A percentile compares a stretch with the other conserved stretches of the same genome.
These are phyloP conservation scores for Hucho hucho DNA, from an alignment of 2,113 vertebrate species.

Conservation along the genomic window DNA sequence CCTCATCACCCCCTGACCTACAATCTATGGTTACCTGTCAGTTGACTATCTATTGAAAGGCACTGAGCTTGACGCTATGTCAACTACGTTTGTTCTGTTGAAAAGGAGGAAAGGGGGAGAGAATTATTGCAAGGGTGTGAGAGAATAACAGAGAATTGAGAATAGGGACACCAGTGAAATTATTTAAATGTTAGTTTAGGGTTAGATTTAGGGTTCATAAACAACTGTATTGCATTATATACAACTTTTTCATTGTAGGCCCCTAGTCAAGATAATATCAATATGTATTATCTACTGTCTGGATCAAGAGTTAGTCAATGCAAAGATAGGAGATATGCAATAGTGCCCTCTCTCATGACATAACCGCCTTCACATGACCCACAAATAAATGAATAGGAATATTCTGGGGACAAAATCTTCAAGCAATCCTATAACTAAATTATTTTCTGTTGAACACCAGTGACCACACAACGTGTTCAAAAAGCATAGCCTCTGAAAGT, in stretches of 20 bases:
- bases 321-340: background rate
- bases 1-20: constrained; percentile 68
- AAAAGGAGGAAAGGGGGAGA: constrained; percentile 25
- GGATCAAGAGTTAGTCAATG: background rate
- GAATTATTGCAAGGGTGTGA: background rate
- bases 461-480: background rate
- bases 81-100: constrained; percentile 53
- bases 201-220: too few species aligned
- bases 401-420: background rate
- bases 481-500: background rate
- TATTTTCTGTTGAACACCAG: background rate
- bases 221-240: too few species aligned
- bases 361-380: background rate
- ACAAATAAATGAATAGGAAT: background rate
- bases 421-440: background rate
- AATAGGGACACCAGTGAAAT: background rate
- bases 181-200: too few species aligned
- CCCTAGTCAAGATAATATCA: too few species aligned
- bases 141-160: background rate
- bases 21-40: constrained; percentile 73
- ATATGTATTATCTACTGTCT: background rate
- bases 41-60: constrained; percentile 62
- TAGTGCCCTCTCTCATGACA: background rate
- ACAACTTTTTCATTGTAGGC: too few species aligned
- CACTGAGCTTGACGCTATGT: constrained; percentile 54